These are phyloP conservation scores for Drosophila prostipennis DNA, from an alignment of 2,888 invertebrate species.

Conservation along the genomic window DNA sequence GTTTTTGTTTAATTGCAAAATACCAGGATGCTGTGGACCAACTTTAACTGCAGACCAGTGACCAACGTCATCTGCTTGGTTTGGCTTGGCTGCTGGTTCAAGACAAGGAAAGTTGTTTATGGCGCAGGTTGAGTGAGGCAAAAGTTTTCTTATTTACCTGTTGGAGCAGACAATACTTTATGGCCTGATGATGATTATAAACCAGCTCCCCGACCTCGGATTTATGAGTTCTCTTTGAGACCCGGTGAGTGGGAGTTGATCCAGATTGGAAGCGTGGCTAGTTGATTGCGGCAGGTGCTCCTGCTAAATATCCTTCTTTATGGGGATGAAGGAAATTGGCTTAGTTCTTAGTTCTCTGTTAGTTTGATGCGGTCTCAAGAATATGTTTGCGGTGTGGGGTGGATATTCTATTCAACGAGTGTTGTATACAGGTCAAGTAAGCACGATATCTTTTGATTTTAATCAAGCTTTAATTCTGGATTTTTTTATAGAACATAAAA, in stretches of 20 bases:
- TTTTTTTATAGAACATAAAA: no score
- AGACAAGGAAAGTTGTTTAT: constrained; percentile 50
- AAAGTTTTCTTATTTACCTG: constrained; percentile 55
- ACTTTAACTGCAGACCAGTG: constrained; percentile 46
- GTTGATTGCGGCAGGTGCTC: constrained; percentile 28
- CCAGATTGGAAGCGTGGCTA: constrained; percentile 40
- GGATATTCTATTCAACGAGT: background rate
- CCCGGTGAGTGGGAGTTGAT: constrained; percentile 18
- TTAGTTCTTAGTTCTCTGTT: constrained; percentile 17
- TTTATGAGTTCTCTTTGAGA: constrained; percentile 34
- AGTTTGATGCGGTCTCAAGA: constrained; percentile 16
- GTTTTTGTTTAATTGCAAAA: constrained; percentile 56
- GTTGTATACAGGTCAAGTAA: background rate
- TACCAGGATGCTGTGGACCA: constrained; percentile 47
- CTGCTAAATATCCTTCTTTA: constrained; percentile 30
- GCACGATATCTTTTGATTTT: no score
- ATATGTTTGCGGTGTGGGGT: constrained; percentile 6
- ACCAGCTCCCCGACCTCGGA: constrained; percentile 31
- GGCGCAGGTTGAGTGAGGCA: constrained; percentile 49
- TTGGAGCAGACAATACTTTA: constrained; percentile 47
- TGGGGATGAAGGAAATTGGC: constrained; percentile 20
- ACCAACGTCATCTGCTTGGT: constrained; percentile 45
- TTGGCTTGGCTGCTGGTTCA: constrained; percentile 16
- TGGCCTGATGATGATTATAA: constrained; percentile 48
- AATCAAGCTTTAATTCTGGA: no score